Base-by-base conservation (phyloP, 2,797 vertebrate species). In the Antrozous pallidus region DNA sequence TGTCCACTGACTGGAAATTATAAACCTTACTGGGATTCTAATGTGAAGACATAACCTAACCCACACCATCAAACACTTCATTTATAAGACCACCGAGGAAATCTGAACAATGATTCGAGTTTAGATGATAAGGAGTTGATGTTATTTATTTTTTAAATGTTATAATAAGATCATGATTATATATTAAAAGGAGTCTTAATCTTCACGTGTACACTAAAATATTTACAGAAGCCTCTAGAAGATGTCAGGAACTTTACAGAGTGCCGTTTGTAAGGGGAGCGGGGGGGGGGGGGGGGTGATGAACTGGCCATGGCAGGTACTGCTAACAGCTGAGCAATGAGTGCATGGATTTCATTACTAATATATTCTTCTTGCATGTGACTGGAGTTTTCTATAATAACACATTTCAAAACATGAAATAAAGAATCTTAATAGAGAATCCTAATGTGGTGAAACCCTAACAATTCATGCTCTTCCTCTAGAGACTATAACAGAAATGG, bases 41-140 rank as follows among this genome's bases (percentile, higher is more conserved):
- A 92, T 40, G 51, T 49, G 74, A 80, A 80, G 26, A 93, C 78
- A 79, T 13, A 49, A 74, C 74, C n/a, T 14, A n/a, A 58, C 33
- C 20, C 12, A 42, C 33, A 36, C 22, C 77, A 36, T 11, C 12
- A 9, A 40, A 24, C 9, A 26, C 9, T 5, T 26, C 11, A 70
- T 26, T 16, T 17, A 8, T 6, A 51, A 91, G 81, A 14, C 12
- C 63, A 31, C 8, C 8, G 22, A 24, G 70, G 54, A 81, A 81
- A 54, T 51, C 2, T 45, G 26, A 56, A 38, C 42, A 42, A 28
- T 58, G 67, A 31, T 18, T 40, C 2, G 8, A 78, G 38, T 71
- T 24, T 20, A 36, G 51, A 58, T 67, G 61, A 17, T 6, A 11
- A 79, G 31, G 20, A 38, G 75, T 28, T 36, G 22, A 9, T 3